phyloP scores from a whole-genome alignment of 1,140 invertebrate genomes.

The Drosophila nebulosa region DNA sequence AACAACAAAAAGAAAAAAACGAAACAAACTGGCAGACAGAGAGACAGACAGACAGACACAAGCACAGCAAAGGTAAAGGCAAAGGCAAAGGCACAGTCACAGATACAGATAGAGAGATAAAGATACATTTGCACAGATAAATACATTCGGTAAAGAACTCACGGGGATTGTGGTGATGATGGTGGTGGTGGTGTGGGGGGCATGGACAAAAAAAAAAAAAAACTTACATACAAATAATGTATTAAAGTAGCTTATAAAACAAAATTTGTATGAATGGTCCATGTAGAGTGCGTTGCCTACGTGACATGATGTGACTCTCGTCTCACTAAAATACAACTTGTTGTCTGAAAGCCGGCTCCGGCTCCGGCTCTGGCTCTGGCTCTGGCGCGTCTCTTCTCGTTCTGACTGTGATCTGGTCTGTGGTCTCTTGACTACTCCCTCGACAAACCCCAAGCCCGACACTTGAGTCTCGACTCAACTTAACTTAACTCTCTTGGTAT shows the following conservation, averaged over 20 bases:
- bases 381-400: too few relatives aligned
- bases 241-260: conserved; percentile 78
- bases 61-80: too few relatives aligned
- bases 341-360: conserved; percentile 31
- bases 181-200: too few relatives aligned
- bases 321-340: conserved; percentile 62
- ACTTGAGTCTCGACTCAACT: background rate
- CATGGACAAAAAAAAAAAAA: conserved; percentile 22
- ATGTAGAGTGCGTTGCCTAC: conserved; percentile 65
- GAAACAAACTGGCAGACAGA: conserved; percentile 9
- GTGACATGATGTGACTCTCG: conserved; percentile 59
- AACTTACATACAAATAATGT: conserved; percentile 77
- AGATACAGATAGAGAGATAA: conserved; percentile 26
- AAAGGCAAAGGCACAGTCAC: conserved; percentile 10
- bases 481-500: background rate
- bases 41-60: too few relatives aligned
- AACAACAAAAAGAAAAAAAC: conserved; percentile 26
- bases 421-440: background rate
- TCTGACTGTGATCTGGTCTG: background rate
- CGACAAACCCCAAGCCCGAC: background rate
- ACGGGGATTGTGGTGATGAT: background rate
- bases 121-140: conserved; percentile 23
- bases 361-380: background rate
- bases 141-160: conserved; percentile 14
- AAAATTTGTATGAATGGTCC: conserved; percentile 79